These are phyloP conservation scores for Phrynosoma platyrhinos DNA, from an alignment of 2,113 vertebrate species.

Conservation along the genomic window DNA sequence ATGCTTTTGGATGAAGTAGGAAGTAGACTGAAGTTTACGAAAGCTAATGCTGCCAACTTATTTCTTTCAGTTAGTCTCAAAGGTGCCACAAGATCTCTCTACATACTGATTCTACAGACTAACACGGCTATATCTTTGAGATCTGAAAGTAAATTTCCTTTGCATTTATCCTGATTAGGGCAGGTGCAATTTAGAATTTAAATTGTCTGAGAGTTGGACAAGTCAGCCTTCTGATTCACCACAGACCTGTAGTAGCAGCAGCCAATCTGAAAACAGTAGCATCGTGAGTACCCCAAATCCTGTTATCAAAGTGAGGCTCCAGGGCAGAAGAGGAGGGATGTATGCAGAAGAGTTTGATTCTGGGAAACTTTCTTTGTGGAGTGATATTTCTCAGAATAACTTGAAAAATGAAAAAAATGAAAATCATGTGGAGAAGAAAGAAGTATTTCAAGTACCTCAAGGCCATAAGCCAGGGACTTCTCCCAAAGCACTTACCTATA, in stretches of 20 bases:
- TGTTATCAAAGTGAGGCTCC: conserved; percentile 52
- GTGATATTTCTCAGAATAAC: conserved; percentile 52
- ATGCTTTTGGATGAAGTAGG: too few species aligned
- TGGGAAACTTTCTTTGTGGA: conserved; percentile 55
- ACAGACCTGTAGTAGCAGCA: conserved; percentile 71
- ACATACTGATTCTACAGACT: too few species aligned
- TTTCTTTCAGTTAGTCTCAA: too few species aligned
- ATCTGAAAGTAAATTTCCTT: background rate
- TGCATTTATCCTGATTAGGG: background rate
- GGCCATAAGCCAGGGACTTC: conserved; percentile 90
- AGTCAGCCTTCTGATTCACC: conserved; percentile 72
- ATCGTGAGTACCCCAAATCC: conserved; percentile 77
- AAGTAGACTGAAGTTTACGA: too few species aligned
- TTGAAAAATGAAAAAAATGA: conserved; percentile 75
- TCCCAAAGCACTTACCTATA: conserved; percentile 80
- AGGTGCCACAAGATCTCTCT: too few species aligned
- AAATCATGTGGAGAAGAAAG: conserved; percentile 47
- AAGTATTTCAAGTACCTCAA: conserved; percentile 83
- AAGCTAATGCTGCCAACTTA: too few species aligned
- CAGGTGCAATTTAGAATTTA: background rate
- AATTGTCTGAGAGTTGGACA: conserved; percentile 52
- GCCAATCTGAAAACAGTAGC: conserved; percentile 81
- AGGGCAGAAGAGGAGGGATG: conserved; percentile 41
- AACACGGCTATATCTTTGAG: too few species aligned
- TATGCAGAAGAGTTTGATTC: conserved; percentile 51